Evolutionary conservation across 2,797 vertebrate genomes (phyloP).

Genomic region (Rhadinocentrus ornatus): DNA sequence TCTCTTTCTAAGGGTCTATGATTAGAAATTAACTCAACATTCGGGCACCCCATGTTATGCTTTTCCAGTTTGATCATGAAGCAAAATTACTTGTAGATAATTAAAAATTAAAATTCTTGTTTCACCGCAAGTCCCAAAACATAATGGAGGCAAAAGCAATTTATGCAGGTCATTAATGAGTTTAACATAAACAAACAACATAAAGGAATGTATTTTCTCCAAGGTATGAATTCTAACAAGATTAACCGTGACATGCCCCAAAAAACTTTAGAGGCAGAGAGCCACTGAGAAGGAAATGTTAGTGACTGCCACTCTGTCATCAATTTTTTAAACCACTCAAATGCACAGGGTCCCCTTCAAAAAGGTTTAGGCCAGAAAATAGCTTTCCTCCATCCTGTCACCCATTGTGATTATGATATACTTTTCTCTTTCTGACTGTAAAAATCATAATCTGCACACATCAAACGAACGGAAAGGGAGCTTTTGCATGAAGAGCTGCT

Average conservation of each 20-base stretch:
- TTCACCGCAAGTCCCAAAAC: slow-evolving; percentile 46
- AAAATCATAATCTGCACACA: slow-evolving; percentile 59
- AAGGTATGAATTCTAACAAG: slow-evolving; percentile 57
- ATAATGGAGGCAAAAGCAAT: slow-evolving; percentile 56
- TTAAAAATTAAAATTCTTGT: slow-evolving; percentile 57
- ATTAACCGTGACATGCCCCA: slow-evolving; percentile 66
- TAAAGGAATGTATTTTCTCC: slow-evolving; percentile 42
- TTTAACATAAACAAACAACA: slow-evolving; percentile 43
- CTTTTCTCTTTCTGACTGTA: slow-evolving; percentile 37
- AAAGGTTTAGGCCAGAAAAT: slow-evolving; percentile 73
- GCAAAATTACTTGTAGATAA: slow-evolving; percentile 58
- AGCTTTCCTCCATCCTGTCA: slow-evolving; percentile 61
- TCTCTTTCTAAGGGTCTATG: slow-evolving; percentile 57
- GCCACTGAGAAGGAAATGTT: slow-evolving; percentile 60
- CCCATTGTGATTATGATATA: slow-evolving; percentile 56
- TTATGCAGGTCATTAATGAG: slow-evolving; percentile 43
- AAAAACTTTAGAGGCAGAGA: slow-evolving; percentile 65
- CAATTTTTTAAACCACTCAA: slow-evolving; percentile 73
- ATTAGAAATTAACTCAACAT: slow-evolving; percentile 68
- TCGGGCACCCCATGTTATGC: slow-evolving; percentile 33
- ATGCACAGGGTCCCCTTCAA: slow-evolving; percentile 53
- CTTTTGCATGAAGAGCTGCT: slow-evolving; percentile 39
- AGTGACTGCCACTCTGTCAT: slow-evolving; percentile 67
- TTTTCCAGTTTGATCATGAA: slow-evolving; percentile 44
- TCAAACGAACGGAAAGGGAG: slow-evolving; percentile 30